These are phyloP conservation scores for Scaptomyza parva DNA, from an alignment of 2,888 invertebrate species.

Conservation along the genomic window DNA sequence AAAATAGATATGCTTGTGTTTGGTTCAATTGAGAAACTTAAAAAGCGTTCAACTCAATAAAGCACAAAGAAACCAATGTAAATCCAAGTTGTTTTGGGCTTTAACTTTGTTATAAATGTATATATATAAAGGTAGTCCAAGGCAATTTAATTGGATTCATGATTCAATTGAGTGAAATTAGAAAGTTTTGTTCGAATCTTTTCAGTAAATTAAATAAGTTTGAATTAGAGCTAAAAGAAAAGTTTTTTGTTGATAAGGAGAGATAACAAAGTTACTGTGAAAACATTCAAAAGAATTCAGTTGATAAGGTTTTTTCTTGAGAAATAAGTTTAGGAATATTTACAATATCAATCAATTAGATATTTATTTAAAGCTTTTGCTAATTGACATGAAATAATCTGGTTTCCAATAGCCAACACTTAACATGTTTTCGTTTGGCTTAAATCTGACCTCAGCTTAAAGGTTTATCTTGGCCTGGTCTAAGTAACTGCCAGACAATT, in stretches of 20 bases:
- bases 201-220: slow-evolving; percentile 1
- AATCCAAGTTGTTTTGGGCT: neutral
- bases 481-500: slow-evolving; percentile 30
- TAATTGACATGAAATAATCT: neutral
- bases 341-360: neutral
- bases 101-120: neutral
- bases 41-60: slow-evolving; percentile 1
- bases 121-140: neutral
- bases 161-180: neutral
- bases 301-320: neutral
- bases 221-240: neutral
- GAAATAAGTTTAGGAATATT: neutral
- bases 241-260: neutral
- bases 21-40: neutral
- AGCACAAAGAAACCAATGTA: neutral
- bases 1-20: slow-evolving; percentile 5
- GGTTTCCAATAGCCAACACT: neutral
- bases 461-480: slow-evolving; percentile 1
- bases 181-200: neutral
- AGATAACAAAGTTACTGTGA: neutral
- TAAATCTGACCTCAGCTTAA: slow-evolving; percentile 1
- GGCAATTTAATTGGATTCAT: neutral
- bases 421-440: neutral
- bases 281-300: neutral
- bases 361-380: neutral